A percentile compares a stretch with the other conserved stretches of the same genome.
phyloP scores from a whole-genome alignment of 35 echinoderm and acorn worm species.

The Amphiura filiformis region DNA sequence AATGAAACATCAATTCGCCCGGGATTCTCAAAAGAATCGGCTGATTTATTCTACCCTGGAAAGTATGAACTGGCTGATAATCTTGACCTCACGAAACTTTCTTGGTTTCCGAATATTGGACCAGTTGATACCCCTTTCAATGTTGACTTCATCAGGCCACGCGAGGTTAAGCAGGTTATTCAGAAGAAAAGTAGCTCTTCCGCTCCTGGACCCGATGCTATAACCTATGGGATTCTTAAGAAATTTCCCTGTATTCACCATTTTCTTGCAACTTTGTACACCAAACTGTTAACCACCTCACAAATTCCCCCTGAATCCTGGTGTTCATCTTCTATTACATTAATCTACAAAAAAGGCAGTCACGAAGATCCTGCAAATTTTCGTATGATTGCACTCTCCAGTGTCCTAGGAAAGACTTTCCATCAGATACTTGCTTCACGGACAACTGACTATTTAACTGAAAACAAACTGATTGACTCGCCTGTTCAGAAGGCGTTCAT shows the following conservation, averaged over 20 bases:
- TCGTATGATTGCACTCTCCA: neutral
- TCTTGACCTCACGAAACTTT: neutral
- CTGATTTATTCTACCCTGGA: neutral
- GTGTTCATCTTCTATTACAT: neutral
- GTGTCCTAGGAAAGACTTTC: neutral
- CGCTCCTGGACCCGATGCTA: neutral
- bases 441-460: neutral
- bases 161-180: neutral
- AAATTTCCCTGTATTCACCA: neutral
- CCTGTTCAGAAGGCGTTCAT: neutral
- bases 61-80: neutral
- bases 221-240: neutral
- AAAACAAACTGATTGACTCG: neutral
- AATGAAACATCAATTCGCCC: neutral
- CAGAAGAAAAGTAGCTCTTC: neutral
- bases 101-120: neutral
- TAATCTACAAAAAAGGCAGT: neutral
- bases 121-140: neutral
- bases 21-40: neutral
- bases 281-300: neutral
- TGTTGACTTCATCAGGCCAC: neutral
- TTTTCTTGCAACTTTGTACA: neutral
- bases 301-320: neutral
- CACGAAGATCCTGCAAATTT: neutral
- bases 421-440: neutral